Evolutionary conservation across 1,140 invertebrate genomes (phyloP).

Genomic region (Euura saliciscinereae): DNA sequence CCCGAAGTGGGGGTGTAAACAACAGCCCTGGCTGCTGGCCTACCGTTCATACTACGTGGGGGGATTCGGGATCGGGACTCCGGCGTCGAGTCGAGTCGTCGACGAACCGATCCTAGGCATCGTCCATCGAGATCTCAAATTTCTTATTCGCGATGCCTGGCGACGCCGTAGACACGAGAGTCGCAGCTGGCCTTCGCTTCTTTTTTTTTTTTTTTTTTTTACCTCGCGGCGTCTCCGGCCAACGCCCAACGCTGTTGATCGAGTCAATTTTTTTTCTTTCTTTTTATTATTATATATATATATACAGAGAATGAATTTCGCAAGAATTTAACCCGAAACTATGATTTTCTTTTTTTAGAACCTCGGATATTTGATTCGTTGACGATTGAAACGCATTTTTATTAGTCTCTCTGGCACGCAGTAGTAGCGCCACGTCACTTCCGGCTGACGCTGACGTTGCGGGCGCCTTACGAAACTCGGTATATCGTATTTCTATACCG

Average conservation of each 20-base stretch:
- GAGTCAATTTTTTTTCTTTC: too few relatives aligned
- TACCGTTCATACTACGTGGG: slow-evolving; percentile 43
- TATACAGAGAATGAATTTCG: too few relatives aligned
- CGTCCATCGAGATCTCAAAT: background rate
- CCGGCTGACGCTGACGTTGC: background rate
- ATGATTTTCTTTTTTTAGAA: too few relatives aligned
- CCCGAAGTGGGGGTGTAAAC: slow-evolving; percentile 35
- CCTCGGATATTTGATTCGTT: too few relatives aligned
- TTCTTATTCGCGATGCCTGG: background rate
- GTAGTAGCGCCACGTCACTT: background rate
- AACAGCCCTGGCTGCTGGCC: slow-evolving; percentile 33
- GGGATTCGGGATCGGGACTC: slow-evolving; percentile 25
- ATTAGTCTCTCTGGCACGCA: too few relatives aligned
- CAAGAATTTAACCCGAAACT: too few relatives aligned
- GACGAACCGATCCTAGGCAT: background rate
- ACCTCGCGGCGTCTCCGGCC: too few relatives aligned
- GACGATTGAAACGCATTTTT: too few relatives aligned
- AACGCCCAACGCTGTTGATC: too few relatives aligned
- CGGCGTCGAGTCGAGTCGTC: slow-evolving; percentile 3
- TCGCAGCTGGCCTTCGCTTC: background rate
- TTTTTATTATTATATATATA: too few relatives aligned
- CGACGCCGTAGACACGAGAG: background rate
- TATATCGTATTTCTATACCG: background rate
- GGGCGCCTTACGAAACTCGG: background rate
- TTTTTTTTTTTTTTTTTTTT: background rate